These are phyloP conservation scores for Leptobrachium ailaonicum DNA, from an alignment of 2,113 vertebrate species.

Conservation along the genomic window DNA sequence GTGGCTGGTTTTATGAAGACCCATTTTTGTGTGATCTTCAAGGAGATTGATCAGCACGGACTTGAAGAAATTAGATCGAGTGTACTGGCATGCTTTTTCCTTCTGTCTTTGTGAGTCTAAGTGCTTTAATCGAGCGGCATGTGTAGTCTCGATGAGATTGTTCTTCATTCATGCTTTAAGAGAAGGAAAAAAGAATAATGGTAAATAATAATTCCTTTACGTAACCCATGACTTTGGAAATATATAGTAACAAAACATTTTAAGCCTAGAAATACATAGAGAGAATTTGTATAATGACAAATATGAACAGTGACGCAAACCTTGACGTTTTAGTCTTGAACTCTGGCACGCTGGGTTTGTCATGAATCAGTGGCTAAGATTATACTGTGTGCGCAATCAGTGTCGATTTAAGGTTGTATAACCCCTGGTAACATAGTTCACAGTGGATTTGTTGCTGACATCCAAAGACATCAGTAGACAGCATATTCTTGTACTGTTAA, in stretches of 20 bases:
- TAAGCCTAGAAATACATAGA: too few species aligned
- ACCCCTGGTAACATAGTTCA: too few species aligned
- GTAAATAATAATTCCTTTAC: constrained; percentile 1
- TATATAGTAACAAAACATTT: neutral
- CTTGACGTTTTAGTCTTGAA: too few species aligned
- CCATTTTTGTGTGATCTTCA: constrained; percentile 59
- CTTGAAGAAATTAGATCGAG: constrained; percentile 50
- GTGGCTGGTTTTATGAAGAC: constrained; percentile 59
- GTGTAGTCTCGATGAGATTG: constrained; percentile 52
- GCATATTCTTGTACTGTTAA: too few species aligned
- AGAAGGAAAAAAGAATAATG: constrained; percentile 52
- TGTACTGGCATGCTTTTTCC: constrained; percentile 62
- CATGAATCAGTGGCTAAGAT: too few species aligned
- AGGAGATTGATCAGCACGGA: constrained; percentile 28
- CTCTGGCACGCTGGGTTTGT: too few species aligned
- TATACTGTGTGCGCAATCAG: too few species aligned
- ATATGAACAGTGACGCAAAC: too few species aligned
- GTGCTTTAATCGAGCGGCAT: constrained; percentile 46
- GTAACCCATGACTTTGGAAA: neutral
- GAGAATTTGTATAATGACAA: too few species aligned
- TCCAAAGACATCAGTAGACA: too few species aligned
- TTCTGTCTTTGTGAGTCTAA: constrained; percentile 46
- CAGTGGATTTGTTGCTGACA: too few species aligned
- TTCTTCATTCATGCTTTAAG: constrained; percentile 62
- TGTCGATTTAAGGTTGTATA: too few species aligned